Percentiles rank a stretch among this genome's conserved stretches.
Evolutionary conservation across 2,113 vertebrate species (phyloP).

Genomic region (Eptatretus burgeri): DNA sequence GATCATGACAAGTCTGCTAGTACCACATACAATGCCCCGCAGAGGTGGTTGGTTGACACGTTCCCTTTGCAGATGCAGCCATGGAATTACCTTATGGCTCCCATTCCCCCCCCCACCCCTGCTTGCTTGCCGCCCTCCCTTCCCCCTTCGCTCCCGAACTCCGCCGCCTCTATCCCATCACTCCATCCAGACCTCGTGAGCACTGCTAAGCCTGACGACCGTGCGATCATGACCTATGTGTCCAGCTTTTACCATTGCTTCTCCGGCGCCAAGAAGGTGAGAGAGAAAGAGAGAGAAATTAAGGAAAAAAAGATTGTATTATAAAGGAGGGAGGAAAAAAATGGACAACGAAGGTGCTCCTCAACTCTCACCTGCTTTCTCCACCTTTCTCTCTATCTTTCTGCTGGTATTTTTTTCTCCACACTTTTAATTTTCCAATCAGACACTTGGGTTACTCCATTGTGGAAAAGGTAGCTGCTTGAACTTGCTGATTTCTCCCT

Average conservation of each 20-base stretch:
- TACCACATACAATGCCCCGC: too few relatives aligned
- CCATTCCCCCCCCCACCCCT: too few relatives aligned
- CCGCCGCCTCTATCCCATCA: constrained; percentile 7
- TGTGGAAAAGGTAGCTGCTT: neutral
- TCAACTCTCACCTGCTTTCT: constrained; percentile 17
- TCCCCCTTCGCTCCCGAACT: too few relatives aligned
- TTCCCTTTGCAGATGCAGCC: too few relatives aligned
- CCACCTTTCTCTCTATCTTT: constrained; percentile 11
- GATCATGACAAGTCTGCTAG: too few relatives aligned
- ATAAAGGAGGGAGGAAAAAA: too few relatives aligned
- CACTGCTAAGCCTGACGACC: constrained; percentile 21
- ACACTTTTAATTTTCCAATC: constrained; percentile 8
- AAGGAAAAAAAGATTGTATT: too few relatives aligned
- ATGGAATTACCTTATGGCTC: too few relatives aligned
- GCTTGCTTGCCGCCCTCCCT: too few relatives aligned
- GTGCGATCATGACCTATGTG: constrained; percentile 20
- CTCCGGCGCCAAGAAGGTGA: constrained; percentile 24
- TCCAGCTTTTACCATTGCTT: constrained; percentile 23
- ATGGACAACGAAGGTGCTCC: constrained; percentile 9
- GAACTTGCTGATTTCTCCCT: neutral
- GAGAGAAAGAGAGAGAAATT: constrained; percentile 11
- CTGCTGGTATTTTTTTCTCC: constrained; percentile 8
- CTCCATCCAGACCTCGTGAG: constrained; percentile 19
- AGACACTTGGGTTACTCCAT: too few relatives aligned
- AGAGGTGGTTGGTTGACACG: too few relatives aligned